Evolutionary conservation across 53 echinoderm and acorn worm genomes (phyloP), one percentile per base, ranked within the genome.

Genomic region (Mesocentrotus franciscanus): DNA sequence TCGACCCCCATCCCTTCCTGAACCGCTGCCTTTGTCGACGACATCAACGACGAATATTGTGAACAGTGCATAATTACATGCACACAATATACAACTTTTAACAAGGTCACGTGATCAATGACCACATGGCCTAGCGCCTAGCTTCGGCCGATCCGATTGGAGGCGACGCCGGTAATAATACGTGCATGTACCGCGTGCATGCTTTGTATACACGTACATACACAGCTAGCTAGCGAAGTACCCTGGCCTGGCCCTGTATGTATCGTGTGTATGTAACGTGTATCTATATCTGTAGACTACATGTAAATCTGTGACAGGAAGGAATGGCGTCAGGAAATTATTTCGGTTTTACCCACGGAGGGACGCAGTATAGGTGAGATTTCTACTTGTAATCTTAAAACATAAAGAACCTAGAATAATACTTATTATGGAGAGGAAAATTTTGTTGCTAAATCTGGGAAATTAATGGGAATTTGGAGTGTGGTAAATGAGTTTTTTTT

Each of bases 291-390:
- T n/a, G n/a, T n/a, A n/a, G n/a, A n/a, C 4, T 79, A 17, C 17
- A 39, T 79, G 75, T 75, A 76, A 68, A 76, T 32, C 76, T 33
- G 30, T 13, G 17, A 64, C 12, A 0, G 64, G 64, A 64, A 64
- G 9, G 60, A 56, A 98, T 96, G 96, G 96, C 96, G 85, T 96
- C 98, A 27, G 96, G 96, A 83, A 97, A 97, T 89, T 98, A 98
- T 95, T 98, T 98, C 90, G 97, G 98, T 58, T 97, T 97, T 97
- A 97, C 98, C 74, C 98, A 98, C 57, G 97, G 97, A 33, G 97
- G 96, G 29, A 96, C 98, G 49, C 98, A 97, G 96, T 98, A 97
- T 95, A 98, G 96, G 98, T 98, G 95, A 95, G 95, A 95, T 90
- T 60, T 90, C 27, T 7, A 85, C 24, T 24, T 56, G 29, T 13